phyloP scores from a whole-genome alignment of 2,113 vertebrate species.

The Syngnathoides biaculeatus region DNA sequence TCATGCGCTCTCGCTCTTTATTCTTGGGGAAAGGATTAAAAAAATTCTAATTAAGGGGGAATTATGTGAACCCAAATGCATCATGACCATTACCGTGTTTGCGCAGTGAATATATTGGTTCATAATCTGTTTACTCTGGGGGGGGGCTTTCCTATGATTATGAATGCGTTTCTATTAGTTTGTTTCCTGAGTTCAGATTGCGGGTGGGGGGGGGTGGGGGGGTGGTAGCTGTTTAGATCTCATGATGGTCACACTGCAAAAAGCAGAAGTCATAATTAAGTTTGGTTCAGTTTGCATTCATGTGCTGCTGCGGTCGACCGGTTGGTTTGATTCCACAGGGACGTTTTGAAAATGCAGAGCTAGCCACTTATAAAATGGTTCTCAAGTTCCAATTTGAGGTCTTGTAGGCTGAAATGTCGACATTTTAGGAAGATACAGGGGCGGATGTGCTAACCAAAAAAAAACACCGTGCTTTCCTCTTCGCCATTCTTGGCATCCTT shows the following conservation, averaged over 20 bases:
- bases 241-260: slow-evolving; percentile 15
- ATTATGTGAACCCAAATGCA: not conserved
- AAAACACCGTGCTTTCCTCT: too few species aligned
- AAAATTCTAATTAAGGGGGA: not conserved
- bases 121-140: not conserved
- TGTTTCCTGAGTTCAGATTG: not conserved
- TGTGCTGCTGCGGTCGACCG: not conserved
- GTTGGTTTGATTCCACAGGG: not conserved
- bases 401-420: not conserved
- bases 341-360: not conserved
- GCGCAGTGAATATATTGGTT: not conserved
- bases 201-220: too few species aligned
- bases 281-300: not conserved
- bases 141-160: not conserved
- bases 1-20: slow-evolving; percentile 84
- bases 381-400: not conserved
- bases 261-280: slow-evolving; percentile 28
- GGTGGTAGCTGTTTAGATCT: not conserved
- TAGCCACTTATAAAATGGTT: not conserved
- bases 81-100: not conserved
- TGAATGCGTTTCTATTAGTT: not conserved
- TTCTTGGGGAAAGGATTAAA: slow-evolving; percentile 60
- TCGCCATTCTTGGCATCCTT: too few species aligned
- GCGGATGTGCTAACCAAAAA: not conserved
- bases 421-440: not conserved